Evolutionary conservation across 2,797 vertebrate genomes (phyloP).

Genomic region (Clarias platycephalus): DNA sequence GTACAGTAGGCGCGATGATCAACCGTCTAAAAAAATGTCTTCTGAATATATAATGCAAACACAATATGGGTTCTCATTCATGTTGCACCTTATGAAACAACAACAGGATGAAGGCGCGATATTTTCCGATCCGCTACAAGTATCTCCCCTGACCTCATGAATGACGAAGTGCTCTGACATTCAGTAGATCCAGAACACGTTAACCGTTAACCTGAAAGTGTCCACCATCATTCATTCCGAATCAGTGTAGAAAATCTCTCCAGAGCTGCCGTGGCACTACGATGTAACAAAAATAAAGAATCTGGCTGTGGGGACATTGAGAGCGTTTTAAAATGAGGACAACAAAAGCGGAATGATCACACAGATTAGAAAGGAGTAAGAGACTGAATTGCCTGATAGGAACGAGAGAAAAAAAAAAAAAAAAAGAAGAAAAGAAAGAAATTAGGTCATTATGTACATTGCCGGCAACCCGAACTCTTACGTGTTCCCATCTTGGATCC

Average conservation of each 20-base stretch:
- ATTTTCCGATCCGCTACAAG: not conserved
- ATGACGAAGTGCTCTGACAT: not conserved
- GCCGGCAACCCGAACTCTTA: constrained; percentile 80
- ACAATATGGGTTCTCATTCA: not conserved
- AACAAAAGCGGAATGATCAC: not conserved
- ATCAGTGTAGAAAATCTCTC: not conserved
- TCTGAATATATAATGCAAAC: not conserved
- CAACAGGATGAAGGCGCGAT: not conserved
- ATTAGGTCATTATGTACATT: constrained; percentile 85
- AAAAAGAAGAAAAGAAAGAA: constrained; percentile 59
- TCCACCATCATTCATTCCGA: constrained; percentile 14
- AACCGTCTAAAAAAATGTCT: not conserved
- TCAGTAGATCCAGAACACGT: not conserved
- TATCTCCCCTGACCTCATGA: not conserved
- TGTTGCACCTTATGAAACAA: not conserved
- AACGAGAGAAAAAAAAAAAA: not conserved
- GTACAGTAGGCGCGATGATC: not conserved
- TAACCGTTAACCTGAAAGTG: constrained; percentile 22
- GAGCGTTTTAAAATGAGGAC: not conserved
- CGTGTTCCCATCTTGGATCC: not conserved
- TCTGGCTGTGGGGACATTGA: not conserved
- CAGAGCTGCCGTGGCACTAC: not conserved
- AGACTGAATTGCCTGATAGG: constrained; percentile 10
- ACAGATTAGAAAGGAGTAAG: constrained; percentile 37
- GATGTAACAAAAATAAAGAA: not conserved